A percentile compares a stretch with the other conserved stretches of the same genome.
phyloP scores from a whole-genome alignment of 2,113 vertebrate species.

The Passerina amoena region DNA sequence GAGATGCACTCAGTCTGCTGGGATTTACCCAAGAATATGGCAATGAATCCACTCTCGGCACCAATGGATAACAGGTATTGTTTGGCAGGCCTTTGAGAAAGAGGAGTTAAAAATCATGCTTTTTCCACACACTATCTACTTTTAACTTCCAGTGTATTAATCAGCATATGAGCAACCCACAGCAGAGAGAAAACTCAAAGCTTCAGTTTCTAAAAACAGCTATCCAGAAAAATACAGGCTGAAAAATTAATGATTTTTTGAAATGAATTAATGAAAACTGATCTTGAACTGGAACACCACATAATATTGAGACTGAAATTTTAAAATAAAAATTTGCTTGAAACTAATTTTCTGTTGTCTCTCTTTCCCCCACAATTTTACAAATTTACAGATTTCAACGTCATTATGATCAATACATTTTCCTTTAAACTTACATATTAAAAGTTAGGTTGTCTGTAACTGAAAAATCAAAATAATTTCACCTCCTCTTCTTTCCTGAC shows the following conservation, averaged over 20 bases:
- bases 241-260: neutral
- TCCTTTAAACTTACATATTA: neutral
- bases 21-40: neutral
- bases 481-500: neutral
- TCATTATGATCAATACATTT: neutral
- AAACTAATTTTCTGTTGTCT: neutral
- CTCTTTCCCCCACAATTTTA: neutral
- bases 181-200: neutral
- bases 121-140: neutral
- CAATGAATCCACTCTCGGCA: neutral
- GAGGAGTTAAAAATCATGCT: neutral
- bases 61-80: neutral
- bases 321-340: neutral
- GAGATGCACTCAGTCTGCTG: neutral
- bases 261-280: neutral
- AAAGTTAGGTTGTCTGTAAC: neutral
- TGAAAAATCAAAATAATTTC: neutral
- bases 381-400: neutral
- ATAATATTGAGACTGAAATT: neutral
- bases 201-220: neutral
- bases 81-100: neutral
- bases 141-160: neutral
- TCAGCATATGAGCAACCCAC: neutral
- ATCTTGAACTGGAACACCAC: neutral
- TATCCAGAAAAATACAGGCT: neutral